Evolutionary conservation across 2,113 vertebrate genomes (phyloP), one percentile per base, ranked within the genome.

Genomic region (Archilochus colubris): DNA sequence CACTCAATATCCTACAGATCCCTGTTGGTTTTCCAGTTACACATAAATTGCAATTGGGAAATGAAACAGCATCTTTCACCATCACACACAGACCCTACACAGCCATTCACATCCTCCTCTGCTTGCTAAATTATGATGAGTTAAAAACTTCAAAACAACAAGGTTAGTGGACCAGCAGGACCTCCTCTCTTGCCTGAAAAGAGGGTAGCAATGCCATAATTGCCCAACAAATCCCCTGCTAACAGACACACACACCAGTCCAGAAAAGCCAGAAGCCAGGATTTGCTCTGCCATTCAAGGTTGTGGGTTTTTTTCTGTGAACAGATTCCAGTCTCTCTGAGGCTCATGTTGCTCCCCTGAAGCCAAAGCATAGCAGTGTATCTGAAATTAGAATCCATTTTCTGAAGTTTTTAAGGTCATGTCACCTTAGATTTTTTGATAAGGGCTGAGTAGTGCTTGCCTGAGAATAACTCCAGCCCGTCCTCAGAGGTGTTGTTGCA

Each of bases 321-420:
- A 7, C 58, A 68, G 76, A 55, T 80, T 86, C 70, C 31, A 6
- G 31, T 36, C 59, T 76, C 24, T 2, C 22, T 1, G 12, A 73
- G 75, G 78, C 82, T 89, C 20, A 0, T 7, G 8, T 46, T 77
- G 79, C 89, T 83, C 72, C 91, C 93, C 91, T 74, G 85, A 43
- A 96, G 88, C 82, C 76, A 88, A 9, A 1, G 40, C 68, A 91
- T 36, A 75, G 64, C 88, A 67, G 84, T 3, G 1, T 4, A 31
- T 67, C 85, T 86, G 89, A 87, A 86, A 94, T 90, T 17, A 91
- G 82, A 94, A 91, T 50, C 68, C 12, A 3, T 88, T 83, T 86
- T 78, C 77, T 66, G 20, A 68, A 72, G 84, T 62, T 93, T 94
- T 95, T 95, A 92, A 95, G 96, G 95, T 94, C 95, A 77, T 12